phyloP scores from a whole-genome alignment of 2,797 vertebrate genomes.

The Gadopsis marmoratus region DNA sequence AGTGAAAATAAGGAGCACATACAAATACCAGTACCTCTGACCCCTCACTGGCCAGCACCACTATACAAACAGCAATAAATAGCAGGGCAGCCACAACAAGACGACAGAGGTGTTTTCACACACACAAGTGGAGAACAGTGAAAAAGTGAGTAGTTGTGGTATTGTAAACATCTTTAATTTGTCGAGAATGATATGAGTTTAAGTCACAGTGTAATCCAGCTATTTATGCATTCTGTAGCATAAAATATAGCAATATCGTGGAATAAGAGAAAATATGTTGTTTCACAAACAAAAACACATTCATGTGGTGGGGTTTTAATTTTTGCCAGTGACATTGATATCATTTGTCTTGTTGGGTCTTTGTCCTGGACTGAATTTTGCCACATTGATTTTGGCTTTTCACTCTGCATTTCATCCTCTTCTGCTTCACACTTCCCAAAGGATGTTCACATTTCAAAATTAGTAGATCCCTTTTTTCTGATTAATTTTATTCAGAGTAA shows the following conservation, averaged over 20 bases:
- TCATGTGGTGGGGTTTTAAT: slow-evolving; percentile 34
- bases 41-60: background rate
- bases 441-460: slow-evolving; percentile 66
- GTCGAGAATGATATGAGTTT: background rate
- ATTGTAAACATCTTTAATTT: slow-evolving; percentile 24
- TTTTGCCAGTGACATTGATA: slow-evolving; percentile 33
- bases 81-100: background rate
- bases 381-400: slow-evolving; percentile 25
- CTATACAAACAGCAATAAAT: slow-evolving; percentile 4
- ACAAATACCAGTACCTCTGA: slow-evolving; percentile 14
- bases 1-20: slow-evolving; percentile 3
- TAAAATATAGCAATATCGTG: slow-evolving; percentile 7
- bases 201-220: slow-evolving; percentile 10
- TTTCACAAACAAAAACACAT: slow-evolving; percentile 14
- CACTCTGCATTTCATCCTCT: slow-evolving; percentile 35
- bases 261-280: slow-evolving; percentile 24
- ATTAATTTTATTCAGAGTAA: slow-evolving; percentile 65
- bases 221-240: slow-evolving; percentile 8
- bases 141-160: background rate
- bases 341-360: slow-evolving; percentile 55
- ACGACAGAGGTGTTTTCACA: slow-evolving; percentile 3
- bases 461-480: slow-evolving; percentile 59
- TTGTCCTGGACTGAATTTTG: slow-evolving; percentile 36
- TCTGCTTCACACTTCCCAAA: slow-evolving; percentile 51
- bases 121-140: no score